A percentile compares a stretch with the other conserved stretches of the same genome.
These are phyloP conservation scores for Peromyscus nudipes DNA, from an alignment of 2,797 vertebrate species.

Conservation along the genomic window DNA sequence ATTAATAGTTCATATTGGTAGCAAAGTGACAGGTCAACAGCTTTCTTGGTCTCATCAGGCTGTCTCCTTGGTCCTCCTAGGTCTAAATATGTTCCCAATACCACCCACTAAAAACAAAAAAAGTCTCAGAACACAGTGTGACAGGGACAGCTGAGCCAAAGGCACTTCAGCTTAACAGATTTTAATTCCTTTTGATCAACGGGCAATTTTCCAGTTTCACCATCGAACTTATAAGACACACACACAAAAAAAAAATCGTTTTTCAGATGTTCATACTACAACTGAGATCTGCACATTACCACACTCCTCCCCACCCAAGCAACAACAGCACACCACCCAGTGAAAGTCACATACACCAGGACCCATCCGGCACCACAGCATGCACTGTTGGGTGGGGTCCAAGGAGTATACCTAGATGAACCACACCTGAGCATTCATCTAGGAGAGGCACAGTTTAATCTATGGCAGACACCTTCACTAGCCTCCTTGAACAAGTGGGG, in stretches of 20 bases:
- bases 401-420: background rate
- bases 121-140: background rate
- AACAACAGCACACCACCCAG: background rate
- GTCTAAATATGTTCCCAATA: background rate
- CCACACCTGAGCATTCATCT: background rate
- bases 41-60: background rate
- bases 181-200: background rate
- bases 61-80: background rate
- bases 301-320: background rate
- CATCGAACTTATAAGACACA: background rate
- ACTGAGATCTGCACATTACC: background rate
- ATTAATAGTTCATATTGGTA: background rate
- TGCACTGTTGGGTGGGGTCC: accelerated
- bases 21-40: background rate
- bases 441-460: background rate
- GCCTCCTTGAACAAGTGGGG: background rate
- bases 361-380: background rate
- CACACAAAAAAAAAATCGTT: background rate
- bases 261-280: background rate
- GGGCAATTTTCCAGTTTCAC: background rate
- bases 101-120: background rate
- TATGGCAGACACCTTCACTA: background rate
- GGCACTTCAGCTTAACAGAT: background rate
- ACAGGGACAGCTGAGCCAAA: background rate
- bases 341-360: background rate